These are phyloP conservation scores for Percopsis transmontana DNA, from an alignment of 2,113 vertebrate genomes.

Conservation along the genomic window DNA sequence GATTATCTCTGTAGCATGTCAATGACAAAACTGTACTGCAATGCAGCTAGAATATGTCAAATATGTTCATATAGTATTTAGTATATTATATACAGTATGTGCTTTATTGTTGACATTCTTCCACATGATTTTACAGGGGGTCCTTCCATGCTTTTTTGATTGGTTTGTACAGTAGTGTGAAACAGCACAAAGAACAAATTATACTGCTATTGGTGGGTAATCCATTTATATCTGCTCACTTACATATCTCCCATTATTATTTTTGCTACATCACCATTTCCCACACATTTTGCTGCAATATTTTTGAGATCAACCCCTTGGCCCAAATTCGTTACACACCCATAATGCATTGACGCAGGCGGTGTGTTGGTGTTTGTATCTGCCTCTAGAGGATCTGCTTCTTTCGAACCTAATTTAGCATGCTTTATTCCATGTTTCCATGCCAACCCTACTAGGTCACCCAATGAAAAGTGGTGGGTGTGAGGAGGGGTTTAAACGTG, in stretches of 20 bases:
- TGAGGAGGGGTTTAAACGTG: slow-evolving; percentile 51
- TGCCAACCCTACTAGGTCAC: slow-evolving; percentile 79
- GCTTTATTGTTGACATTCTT: slow-evolving; percentile 42
- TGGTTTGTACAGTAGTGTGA: not conserved
- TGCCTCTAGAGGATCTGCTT: slow-evolving; percentile 52
- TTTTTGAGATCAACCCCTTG: slow-evolving; percentile 4
- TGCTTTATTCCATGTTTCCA: slow-evolving; percentile 73
- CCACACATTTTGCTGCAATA: not conserved
- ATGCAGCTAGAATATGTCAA: too few relatives aligned
- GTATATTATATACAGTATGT: slow-evolving; percentile 32
- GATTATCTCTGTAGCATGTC: slow-evolving; percentile 3
- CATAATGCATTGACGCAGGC: slow-evolving; percentile 37
- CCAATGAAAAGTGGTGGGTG: slow-evolving; percentile 62
- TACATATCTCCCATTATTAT: not conserved
- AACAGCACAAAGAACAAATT: slow-evolving; percentile 6
- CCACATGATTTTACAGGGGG: slow-evolving; percentile 54
- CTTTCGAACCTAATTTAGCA: slow-evolving; percentile 73
- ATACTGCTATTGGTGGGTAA: not conserved
- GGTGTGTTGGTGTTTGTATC: slow-evolving; percentile 1
- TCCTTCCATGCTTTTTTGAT: slow-evolving; percentile 23
- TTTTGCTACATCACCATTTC: not conserved
- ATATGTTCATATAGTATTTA: too few relatives aligned
- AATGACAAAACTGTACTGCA: not conserved
- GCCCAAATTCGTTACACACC: slow-evolving; percentile 34
- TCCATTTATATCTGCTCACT: slow-evolving; percentile 12